A percentile compares a stretch with the other conserved stretches of the same genome.
phyloP scores from a whole-genome alignment of 2,888 invertebrate species.

The Aleiodes alternator region DNA sequence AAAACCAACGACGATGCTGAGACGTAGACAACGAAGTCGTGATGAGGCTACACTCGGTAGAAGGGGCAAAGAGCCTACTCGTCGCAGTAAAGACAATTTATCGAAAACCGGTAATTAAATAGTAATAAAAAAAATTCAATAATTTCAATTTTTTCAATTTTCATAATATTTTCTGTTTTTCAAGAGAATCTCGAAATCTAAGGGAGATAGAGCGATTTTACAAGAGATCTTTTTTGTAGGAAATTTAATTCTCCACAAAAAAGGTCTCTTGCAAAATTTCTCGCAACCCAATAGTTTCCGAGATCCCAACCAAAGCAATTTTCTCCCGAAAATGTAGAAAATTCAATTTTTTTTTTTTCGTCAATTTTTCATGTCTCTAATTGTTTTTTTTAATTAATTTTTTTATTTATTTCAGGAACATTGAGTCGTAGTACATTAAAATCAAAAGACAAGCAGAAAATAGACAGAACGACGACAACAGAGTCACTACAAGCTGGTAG shows the following conservation, averaged over 20 bases:
- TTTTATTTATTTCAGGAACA: conserved; percentile 64
- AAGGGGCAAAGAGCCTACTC: conserved; percentile 67
- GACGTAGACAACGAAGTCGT: conserved; percentile 71
- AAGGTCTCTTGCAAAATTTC: too few relatives aligned
- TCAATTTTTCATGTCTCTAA: background rate
- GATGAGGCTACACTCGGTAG: conserved; percentile 67
- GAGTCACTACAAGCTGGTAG: conserved; percentile 78
- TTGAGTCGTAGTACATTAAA: conserved; percentile 72
- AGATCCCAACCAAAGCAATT: too few relatives aligned
- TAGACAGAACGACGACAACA: conserved; percentile 77
- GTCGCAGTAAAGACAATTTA: conserved; percentile 70
- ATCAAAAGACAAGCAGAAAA: conserved; percentile 73
- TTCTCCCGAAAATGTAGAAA: too few relatives aligned
- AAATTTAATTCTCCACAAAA: too few relatives aligned
- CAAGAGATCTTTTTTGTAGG: too few relatives aligned
- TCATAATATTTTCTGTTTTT: background rate
- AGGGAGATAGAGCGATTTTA: too few relatives aligned
- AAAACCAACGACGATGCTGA: conserved; percentile 72
- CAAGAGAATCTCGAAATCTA: too few relatives aligned
- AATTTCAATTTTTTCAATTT: background rate
- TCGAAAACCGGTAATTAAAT: conserved; percentile 67
- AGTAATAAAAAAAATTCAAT: background rate
- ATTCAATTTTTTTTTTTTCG: background rate
- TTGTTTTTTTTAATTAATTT: background rate
- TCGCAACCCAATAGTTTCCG: too few relatives aligned